Evolutionary conservation across 2,113 vertebrate genomes (phyloP).

Genomic region (Budorcas taxicolor): DNA sequence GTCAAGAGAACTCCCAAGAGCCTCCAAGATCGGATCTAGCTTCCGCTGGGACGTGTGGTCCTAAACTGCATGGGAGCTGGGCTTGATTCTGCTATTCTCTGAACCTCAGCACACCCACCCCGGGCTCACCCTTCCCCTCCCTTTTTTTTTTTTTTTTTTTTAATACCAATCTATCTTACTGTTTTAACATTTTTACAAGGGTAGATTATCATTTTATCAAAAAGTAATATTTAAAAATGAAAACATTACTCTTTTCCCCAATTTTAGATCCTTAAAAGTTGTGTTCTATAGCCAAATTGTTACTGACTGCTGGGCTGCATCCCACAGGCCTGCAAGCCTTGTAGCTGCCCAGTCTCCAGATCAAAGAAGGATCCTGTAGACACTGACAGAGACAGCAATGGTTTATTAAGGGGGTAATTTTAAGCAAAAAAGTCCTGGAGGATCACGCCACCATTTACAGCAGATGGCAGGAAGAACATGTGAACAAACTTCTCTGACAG

Average conservation of each 20-base stretch:
- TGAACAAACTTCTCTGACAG: neutral
- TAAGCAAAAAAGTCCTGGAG: neutral
- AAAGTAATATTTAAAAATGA: neutral
- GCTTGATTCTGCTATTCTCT: neutral
- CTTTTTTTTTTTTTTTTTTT: neutral
- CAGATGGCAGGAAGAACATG: neutral
- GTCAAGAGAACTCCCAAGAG: neutral
- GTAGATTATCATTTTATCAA: neutral
- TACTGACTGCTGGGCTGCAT: neutral
- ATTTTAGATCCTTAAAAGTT: neutral
- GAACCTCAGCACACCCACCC: neutral
- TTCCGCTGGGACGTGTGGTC: neutral
- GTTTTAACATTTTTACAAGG: neutral
- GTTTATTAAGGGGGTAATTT: neutral
- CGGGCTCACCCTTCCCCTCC: fast-evolving
- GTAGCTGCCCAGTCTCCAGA: neutral
- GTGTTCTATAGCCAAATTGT: neutral
- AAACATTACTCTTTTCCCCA: neutral
- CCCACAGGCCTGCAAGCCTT: neutral
- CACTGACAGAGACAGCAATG: neutral
- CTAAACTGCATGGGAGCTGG: fast-evolving
- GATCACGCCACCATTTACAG: neutral
- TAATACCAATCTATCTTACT: neutral
- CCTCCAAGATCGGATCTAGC: neutral
- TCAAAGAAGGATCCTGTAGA: neutral